phyloP scores from a whole-genome alignment of 2,113 vertebrate genomes.

The Bufo gargarizans region DNA sequence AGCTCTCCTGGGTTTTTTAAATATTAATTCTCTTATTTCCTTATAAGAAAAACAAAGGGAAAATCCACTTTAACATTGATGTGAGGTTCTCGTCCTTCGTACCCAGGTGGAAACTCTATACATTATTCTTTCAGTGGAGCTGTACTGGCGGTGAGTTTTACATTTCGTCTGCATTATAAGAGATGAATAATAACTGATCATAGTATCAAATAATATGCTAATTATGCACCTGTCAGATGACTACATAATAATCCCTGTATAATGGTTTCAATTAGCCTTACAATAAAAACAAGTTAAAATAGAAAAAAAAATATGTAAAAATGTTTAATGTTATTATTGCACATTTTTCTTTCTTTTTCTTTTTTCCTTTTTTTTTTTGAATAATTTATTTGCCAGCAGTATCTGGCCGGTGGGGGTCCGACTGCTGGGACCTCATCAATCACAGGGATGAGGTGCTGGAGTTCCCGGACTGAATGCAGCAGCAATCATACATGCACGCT shows the following conservation, averaged over 20 bases:
- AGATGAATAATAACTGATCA: slow-evolving; percentile 19
- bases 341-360: no score
- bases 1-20: slow-evolving; percentile 53
- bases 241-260: neutral
- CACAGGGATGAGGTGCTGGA: no score
- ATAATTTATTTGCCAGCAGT: no score
- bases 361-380: no score
- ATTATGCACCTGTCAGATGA: neutral
- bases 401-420: no score
- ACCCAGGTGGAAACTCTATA: slow-evolving; percentile 36
- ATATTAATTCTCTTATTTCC: slow-evolving; percentile 57
- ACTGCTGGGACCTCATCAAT: no score
- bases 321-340: no score
- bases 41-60: slow-evolving; percentile 36
- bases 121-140: slow-evolving; percentile 35
- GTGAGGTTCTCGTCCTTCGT: slow-evolving; percentile 31
- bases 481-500: no score
- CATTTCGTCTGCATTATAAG: slow-evolving; percentile 24
- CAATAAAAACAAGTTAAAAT: neutral
- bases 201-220: slow-evolving; percentile 12
- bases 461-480: no score
- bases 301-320: neutral
- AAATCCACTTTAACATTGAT: slow-evolving; percentile 48
- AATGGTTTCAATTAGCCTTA: neutral
- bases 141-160: neutral